Conservation (phyloP, 2,888 invertebrate species). For the Labia minor region DNA sequence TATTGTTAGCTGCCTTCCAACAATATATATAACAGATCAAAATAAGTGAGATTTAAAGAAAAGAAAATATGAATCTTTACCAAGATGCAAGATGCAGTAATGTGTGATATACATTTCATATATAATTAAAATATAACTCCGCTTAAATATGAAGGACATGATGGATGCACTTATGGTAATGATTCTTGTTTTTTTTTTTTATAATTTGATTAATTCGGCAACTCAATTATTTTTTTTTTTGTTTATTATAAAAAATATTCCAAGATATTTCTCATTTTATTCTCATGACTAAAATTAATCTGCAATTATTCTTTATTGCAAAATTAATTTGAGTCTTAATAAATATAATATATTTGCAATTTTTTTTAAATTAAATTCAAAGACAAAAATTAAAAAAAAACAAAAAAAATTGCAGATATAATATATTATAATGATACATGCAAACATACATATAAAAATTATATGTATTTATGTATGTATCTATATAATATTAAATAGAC, state of each 20-base stretch:
- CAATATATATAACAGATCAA: neutral
- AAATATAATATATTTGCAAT: neutral
- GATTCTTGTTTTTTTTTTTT: neutral
- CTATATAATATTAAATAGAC: too few relatives aligned
- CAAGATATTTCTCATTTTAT: neutral
- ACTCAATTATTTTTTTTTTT: neutral
- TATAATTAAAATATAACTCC: neutral
- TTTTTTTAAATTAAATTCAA: neutral
- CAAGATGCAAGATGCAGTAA: neutral
- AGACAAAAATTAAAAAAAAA: neutral
- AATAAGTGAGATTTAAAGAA: neutral
- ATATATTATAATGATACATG: neutral
- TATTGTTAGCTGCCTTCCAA: neutral
- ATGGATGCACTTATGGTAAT: neutral
- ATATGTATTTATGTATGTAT: too few relatives aligned
- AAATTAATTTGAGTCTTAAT: neutral
- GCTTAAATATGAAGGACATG: neutral
- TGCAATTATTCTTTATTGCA: neutral
- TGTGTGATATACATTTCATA: too few relatives aligned
- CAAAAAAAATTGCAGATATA: neutral
- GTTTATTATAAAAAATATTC: neutral
- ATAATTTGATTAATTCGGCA: neutral
- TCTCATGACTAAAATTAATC: neutral
- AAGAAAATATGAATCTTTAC: neutral
- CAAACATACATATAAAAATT: neutral